Evolutionary conservation across 2,888 invertebrate species (phyloP), one percentile per base, ranked within the genome.

Genomic region (Lepidonotus clava): DNA sequence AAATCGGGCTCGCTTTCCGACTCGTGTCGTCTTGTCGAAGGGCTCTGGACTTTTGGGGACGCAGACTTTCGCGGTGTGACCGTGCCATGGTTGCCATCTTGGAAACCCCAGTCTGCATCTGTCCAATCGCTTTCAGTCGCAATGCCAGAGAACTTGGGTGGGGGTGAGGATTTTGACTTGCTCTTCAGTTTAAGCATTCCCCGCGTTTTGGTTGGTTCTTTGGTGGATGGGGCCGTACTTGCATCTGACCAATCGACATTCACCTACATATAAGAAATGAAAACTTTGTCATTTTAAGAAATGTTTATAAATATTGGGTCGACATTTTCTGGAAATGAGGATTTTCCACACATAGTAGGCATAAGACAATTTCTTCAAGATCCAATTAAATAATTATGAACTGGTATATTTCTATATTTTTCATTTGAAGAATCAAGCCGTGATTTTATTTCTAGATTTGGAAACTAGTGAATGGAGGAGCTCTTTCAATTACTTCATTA

Each of bases 221-320:
- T 61, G 24, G 24, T 8, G 24, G 14, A 71, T 5, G 11, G 28
- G 6, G 8, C 8, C n/a, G 8, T 24, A 24, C 8, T 61, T 34
- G 76, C 76, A 38, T 76, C 38, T 0, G 76, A 76, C 76, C 76
- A 76, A 28, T 76, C 76, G 38, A 76, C 76, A 34, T n/a, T 40
- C 6, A n/a, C n/a, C n/a, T n/a, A n/a, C n/a, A n/a, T n/a, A n/a
- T n/a, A n/a, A n/a, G n/a, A n/a, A n/a, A n/a, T n/a, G n/a, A n/a
- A n/a, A n/a, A n/a, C n/a, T n/a, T n/a, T n/a, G n/a, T n/a, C n/a
- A n/a, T n/a, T n/a, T n/a, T n/a, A n/a, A n/a, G n/a, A n/a, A n/a
- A n/a, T n/a, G n/a, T n/a, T n/a, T n/a, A n/a, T n/a, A n/a, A n/a
- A n/a, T n/a, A n/a, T n/a, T n/a, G n/a, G n/a, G n/a, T n/a, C n/a